Evolutionary conservation across 2,797 vertebrate species (phyloP), one percentile per base, ranked within the genome.

Genomic region (Percopsis omiscomaycus): DNA sequence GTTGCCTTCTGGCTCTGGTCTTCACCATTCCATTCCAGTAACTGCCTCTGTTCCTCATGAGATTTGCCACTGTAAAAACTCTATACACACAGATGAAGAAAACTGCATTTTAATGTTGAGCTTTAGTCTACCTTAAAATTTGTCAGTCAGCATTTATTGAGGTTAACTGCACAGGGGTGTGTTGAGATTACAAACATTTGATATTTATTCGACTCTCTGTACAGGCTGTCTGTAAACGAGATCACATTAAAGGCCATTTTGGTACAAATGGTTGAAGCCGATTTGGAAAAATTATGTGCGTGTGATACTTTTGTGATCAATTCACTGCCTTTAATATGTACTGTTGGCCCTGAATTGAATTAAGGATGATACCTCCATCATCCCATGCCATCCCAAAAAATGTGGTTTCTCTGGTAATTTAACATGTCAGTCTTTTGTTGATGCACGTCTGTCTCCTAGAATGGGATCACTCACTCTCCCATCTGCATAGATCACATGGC

Each of bases 1-100:
- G 84, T 84, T 87, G 74, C 86, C 87, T 86, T 87, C 86, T 89
- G 90, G 86, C 86, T 86, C 72, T 42, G 57, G 63, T 81, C 83
- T 87, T 79, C 77, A 79, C 67, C 60, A 80, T 89, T 91, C 84
- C 86, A 84, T 78, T 68, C 77, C 86, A 87, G 80, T 86, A 82
- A 86, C 81, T 71, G 70, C 74, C 72, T 84, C 71, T 66, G 66
- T 64, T 77, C 73, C 84, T 82, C 88, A 70, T 72, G 85, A 88
- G 88, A 86, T 81, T 81, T 81, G 69, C 69, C 69, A 80, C 81
- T 80, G 84, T 88, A 79, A 81, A 83, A 86, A 86, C 68, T 67
- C 77, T 79, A 68, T 72, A 61, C 77, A 87, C 77, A 84, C 86
- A 53, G 48, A 45, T 15, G 78, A 82, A 62, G 69, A 73, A 74